Percentiles rank a stretch among this genome's conserved stretches.
phyloP scores from a whole-genome alignment of 2,113 vertebrate genomes.

The Heloderma charlesbogerti region DNA sequence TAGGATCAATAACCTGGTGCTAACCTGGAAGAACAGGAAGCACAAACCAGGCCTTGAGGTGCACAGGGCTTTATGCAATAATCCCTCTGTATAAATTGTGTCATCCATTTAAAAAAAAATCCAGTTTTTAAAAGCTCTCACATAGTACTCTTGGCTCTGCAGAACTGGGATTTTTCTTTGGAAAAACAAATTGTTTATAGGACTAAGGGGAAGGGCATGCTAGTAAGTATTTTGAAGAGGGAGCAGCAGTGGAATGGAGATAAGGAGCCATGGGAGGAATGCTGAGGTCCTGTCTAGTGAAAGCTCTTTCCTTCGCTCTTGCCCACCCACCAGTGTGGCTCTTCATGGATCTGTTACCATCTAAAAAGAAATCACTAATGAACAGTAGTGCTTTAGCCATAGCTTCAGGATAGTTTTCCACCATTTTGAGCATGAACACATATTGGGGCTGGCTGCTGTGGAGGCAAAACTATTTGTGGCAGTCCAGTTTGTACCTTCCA shows the following conservation, averaged over 20 bases:
- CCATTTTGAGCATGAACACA: background rate
- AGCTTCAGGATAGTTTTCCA: background rate
- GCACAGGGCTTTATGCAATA: background rate
- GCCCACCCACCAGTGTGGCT: background rate
- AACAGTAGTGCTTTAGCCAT: background rate
- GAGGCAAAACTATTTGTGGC: background rate
- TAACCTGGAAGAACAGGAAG: background rate
- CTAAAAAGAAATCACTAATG: background rate
- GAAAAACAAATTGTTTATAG: background rate
- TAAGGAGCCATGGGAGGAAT: background rate
- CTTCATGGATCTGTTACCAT: background rate
- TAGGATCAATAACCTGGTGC: background rate
- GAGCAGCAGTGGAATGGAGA: background rate
- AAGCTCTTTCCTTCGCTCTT: background rate
- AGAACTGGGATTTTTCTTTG: background rate
- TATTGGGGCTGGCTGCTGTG: background rate
- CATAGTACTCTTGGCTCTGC: background rate
- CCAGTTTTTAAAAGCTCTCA: background rate
- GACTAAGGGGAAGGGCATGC: background rate
- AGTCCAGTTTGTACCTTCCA: background rate
- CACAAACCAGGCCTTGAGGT: background rate
- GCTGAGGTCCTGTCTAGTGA: background rate
- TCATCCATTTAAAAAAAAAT: background rate
- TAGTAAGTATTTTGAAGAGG: background rate
- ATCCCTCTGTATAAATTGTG: background rate